Evolutionary conservation across 2,797 vertebrate genomes (phyloP).

Genomic region (Serranus cabrilla): DNA sequence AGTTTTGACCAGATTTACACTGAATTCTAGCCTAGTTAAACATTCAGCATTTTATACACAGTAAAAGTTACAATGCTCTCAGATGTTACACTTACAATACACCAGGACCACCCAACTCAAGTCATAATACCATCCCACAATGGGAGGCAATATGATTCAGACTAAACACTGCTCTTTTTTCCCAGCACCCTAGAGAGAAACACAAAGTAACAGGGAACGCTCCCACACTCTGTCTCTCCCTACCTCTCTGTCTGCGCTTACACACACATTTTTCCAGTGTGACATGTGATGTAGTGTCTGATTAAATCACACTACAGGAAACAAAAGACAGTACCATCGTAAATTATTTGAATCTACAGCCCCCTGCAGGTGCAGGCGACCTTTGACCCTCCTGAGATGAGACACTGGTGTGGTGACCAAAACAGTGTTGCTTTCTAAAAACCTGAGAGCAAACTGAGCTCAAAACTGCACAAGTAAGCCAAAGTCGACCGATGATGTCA

Average conservation of each 20-base stretch:
- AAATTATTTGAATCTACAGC: conserved; percentile 46
- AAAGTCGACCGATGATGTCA: neutral
- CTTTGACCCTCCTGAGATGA: conserved; percentile 29
- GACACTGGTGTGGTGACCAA: conserved; percentile 17
- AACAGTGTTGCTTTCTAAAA: conserved; percentile 12
- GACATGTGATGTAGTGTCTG: conserved; percentile 63
- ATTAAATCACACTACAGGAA: conserved; percentile 61
- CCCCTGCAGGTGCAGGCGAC: conserved; percentile 50
- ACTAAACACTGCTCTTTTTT: conserved; percentile 46
- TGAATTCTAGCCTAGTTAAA: neutral
- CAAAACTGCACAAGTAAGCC: neutral
- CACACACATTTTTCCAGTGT: conserved; percentile 39
- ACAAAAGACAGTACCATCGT: conserved; percentile 58
- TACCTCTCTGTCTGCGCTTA: conserved; percentile 23
- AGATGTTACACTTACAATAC: conserved; percentile 8
- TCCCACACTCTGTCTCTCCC: conserved; percentile 63
- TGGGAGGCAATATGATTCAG: conserved; percentile 53
- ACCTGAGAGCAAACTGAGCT: neutral
- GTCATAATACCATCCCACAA: conserved; percentile 25
- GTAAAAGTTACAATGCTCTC: conserved; percentile 10
- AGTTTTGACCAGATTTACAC: neutral
- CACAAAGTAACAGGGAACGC: conserved; percentile 64
- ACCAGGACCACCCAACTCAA: conserved; percentile 24
- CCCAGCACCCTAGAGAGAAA: conserved; percentile 64
- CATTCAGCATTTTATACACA: neutral